A percentile compares a stretch with the other conserved stretches of the same genome.
These are phyloP conservation scores for Stictonetta naevosa DNA, from an alignment of 2,113 vertebrate genomes.

Conservation along the genomic window DNA sequence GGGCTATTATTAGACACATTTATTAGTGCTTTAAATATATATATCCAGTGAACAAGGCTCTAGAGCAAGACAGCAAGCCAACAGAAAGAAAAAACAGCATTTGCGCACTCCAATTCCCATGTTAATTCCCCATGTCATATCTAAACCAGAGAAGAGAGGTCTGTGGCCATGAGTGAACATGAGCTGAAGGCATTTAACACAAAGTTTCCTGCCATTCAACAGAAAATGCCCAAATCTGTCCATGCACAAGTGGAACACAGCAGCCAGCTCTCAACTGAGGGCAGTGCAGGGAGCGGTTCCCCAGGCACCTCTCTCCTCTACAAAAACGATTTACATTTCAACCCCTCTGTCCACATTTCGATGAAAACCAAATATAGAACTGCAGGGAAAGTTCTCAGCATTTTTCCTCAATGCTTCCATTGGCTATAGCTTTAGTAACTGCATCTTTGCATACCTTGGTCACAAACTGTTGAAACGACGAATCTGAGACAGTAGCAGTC, in stretches of 20 bases:
- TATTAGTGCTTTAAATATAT: not conserved
- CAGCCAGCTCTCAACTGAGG: not conserved
- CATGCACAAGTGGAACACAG: not conserved
- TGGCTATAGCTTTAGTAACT: not conserved
- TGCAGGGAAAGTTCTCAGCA: not conserved
- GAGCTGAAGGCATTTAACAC: not conserved
- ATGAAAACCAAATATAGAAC: not conserved
- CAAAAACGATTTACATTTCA: not conserved
- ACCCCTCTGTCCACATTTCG: not conserved
- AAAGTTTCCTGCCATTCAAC: not conserved
- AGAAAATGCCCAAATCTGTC: not conserved
- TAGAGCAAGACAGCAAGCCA: not conserved
- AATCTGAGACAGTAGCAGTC: not conserved
- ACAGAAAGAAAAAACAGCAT: not conserved
- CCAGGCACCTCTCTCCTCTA: not conserved
- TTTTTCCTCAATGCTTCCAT: fast-evolving
- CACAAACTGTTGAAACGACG: not conserved
- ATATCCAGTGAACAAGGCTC: not conserved
- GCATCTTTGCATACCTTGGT: not conserved
- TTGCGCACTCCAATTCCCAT: constrained; percentile 9
- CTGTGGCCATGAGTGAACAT: not conserved
- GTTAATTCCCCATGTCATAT: constrained; percentile 7
- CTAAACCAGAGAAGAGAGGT: constrained; percentile 32
- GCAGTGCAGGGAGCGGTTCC: not conserved
- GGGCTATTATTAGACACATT: not conserved